These are phyloP conservation scores for Schizopygopsis malacanthus DNA, from an alignment of 2,797 vertebrate species.

Conservation along the genomic window DNA sequence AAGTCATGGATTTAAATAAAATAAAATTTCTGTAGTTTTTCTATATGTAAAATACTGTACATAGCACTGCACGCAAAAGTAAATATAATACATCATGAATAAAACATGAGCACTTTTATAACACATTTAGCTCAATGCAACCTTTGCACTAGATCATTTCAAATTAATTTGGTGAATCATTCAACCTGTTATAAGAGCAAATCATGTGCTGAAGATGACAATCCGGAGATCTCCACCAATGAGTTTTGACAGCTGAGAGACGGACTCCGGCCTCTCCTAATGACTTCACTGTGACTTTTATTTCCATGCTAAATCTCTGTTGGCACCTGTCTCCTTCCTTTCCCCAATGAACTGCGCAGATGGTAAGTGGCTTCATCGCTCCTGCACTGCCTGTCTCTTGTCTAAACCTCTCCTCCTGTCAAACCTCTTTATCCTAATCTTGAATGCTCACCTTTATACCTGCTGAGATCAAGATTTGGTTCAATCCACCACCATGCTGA, in stretches of 20 bases:
- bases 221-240: slow-evolving; percentile 38
- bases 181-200: slow-evolving; percentile 13
- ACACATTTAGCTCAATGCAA: neutral
- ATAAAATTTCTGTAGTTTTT: neutral
- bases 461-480: neutral
- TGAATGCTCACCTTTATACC: slow-evolving; percentile 56
- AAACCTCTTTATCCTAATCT: slow-evolving; percentile 32
- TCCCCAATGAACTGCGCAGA: slow-evolving; percentile 74
- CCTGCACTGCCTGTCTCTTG: slow-evolving; percentile 57
- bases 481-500: neutral
- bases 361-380: slow-evolving; percentile 83
- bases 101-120: neutral
- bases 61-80: neutral
- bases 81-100: neutral
- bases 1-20: neutral
- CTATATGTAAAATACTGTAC: neutral
- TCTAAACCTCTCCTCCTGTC: slow-evolving; percentile 41
- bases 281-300: slow-evolving; percentile 64
- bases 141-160: neutral
- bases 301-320: slow-evolving; percentile 77
- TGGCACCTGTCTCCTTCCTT: slow-evolving; percentile 74
- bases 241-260: slow-evolving; percentile 49
- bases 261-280: slow-evolving; percentile 59
- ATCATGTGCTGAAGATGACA: slow-evolving; percentile 30
- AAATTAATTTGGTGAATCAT: neutral